Evolutionary conservation across 1,140 invertebrate species (phyloP).

Genomic region (Theocolax elegans): DNA sequence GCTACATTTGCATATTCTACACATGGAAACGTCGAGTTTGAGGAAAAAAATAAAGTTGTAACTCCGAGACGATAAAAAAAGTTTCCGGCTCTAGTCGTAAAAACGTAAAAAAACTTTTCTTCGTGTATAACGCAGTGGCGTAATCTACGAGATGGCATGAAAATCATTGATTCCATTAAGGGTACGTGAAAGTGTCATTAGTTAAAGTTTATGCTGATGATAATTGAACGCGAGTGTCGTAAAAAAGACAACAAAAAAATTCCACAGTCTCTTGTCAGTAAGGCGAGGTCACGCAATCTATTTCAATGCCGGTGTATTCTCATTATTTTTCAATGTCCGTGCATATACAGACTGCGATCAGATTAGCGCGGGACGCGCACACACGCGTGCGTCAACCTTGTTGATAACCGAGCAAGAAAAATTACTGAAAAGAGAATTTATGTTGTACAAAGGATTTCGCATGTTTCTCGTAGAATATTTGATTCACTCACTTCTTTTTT

Average conservation of each 20-base stretch:
- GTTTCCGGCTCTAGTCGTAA: not conserved
- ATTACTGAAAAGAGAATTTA: too few relatives aligned
- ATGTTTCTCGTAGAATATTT: too few relatives aligned
- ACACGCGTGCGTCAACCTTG: not conserved
- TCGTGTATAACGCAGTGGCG: too few relatives aligned
- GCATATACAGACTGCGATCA: not conserved
- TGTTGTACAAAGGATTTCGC: too few relatives aligned
- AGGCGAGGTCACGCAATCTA: slow-evolving; percentile 28
- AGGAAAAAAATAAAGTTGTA: too few relatives aligned
- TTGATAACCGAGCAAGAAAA: too few relatives aligned
- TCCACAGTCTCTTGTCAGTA: not conserved
- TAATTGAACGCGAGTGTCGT: slow-evolving; percentile 32
- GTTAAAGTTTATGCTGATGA: slow-evolving; percentile 34
- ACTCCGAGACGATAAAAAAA: slow-evolving; percentile 26
- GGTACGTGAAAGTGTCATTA: slow-evolving; percentile 28
- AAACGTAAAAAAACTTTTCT: slow-evolving; percentile 21
- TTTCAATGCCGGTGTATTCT: slow-evolving; percentile 25
- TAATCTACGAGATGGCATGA: not conserved
- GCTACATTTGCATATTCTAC: too few relatives aligned
- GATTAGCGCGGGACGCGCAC: not conserved
- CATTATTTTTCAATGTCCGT: not conserved
- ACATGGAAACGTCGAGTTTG: too few relatives aligned
- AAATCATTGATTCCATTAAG: slow-evolving; percentile 29
- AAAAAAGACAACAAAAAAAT: too few relatives aligned
- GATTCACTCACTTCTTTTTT: too few relatives aligned